These are phyloP conservation scores for Acinonyx jubatus DNA, from an alignment of 2,113 vertebrate species.

Conservation along the genomic window DNA sequence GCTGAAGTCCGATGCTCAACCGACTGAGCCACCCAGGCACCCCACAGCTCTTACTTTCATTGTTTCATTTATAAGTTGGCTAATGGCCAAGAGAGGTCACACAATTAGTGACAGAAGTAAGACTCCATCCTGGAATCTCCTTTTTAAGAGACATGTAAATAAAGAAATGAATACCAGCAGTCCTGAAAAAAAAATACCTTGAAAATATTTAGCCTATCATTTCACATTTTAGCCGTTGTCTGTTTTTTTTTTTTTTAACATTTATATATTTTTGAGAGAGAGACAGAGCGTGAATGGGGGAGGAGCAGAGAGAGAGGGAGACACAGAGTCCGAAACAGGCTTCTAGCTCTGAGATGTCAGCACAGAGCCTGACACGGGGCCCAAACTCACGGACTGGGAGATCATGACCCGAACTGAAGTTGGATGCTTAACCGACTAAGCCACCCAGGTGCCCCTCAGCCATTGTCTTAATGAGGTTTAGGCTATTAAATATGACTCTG, in stretches of 20 bases:
- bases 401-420: too few species aligned
- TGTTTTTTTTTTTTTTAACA: neutral
- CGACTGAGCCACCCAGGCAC: too few species aligned
- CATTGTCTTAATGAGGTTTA: neutral
- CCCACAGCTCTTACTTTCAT: neutral
- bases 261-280: too few species aligned
- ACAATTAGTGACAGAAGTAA: neutral
- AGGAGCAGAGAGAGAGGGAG: too few species aligned
- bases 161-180: neutral
- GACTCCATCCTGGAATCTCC: neutral
- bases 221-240: neutral
- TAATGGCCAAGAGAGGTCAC: neutral
- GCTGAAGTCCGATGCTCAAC: too few species aligned
- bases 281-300: too few species aligned
- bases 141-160: slow-evolving; percentile 1
- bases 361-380: too few species aligned
- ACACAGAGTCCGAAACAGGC: too few species aligned
- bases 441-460: neutral
- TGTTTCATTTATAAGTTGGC: slow-evolving; percentile 40
- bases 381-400: too few species aligned
- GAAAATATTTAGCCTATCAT: neutral
- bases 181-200: neutral
- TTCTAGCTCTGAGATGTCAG: too few species aligned
- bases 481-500: neutral
- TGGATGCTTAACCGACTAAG: too few species aligned